These are phyloP conservation scores for Vombatus ursinus DNA, from an alignment of 2,113 vertebrate genomes.

Conservation along the genomic window DNA sequence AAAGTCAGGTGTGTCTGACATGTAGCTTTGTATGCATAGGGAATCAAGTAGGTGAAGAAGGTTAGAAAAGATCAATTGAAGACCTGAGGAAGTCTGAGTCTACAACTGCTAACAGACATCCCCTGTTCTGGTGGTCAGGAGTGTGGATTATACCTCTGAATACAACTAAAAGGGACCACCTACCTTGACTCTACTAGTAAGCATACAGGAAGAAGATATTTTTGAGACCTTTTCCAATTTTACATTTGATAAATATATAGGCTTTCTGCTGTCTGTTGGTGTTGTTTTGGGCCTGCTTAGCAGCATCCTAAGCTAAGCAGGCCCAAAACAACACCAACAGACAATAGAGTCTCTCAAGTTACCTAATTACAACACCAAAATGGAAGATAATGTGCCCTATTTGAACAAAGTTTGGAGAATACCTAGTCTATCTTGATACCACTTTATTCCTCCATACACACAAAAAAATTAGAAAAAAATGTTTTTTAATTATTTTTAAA, in stretches of 20 bases:
- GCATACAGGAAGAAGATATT: not conserved
- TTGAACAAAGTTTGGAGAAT: not conserved
- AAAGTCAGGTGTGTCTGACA: not conserved
- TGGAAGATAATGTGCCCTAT: not conserved
- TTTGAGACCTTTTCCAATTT: not conserved
- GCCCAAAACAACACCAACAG: not conserved
- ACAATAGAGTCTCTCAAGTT: not conserved
- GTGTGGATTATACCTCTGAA: not conserved
- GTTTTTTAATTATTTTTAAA: not conserved
- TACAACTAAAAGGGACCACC: too few relatives aligned
- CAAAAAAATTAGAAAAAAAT: not conserved
- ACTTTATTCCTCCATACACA: not conserved
- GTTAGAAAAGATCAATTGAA: not conserved
- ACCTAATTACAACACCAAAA: not conserved
- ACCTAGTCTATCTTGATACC: not conserved
- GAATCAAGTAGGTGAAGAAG: not conserved
- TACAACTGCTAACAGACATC: not conserved
- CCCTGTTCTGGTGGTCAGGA: not conserved
- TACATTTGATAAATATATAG: not conserved
- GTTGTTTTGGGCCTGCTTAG: too few relatives aligned
- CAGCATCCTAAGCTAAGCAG: not conserved
- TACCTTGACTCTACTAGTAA: not conserved
- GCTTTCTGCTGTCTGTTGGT: too few relatives aligned
- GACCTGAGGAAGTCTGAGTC: not conserved
- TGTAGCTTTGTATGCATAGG: not conserved